Base-by-base conservation (phyloP, 2,797 vertebrate species). In the Channallabes apus region DNA sequence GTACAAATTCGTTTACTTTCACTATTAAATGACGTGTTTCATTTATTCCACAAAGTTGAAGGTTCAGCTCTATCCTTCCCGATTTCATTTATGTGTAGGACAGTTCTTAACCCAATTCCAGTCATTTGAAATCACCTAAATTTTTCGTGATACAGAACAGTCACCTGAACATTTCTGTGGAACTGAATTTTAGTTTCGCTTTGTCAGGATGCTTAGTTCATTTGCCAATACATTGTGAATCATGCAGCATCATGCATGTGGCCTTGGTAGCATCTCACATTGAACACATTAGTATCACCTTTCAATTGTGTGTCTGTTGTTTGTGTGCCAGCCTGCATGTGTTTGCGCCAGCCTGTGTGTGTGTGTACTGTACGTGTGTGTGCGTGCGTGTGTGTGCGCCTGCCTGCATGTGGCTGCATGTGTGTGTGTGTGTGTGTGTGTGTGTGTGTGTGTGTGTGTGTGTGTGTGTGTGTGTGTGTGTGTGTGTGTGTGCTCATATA, bases 361-460 rank as follows among this genome's bases (percentile, higher is more conserved):
- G 61, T n/a, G 61, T 32, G 64, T 3, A 5, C 2, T 27, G 62
- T 24, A 7, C 5, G 11, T 65, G 62, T 29, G 62, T 65, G 62
- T 65, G 62, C 27, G 62, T 62, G 61, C 9, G 61, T 59, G 2
- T 14, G 29, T 69, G 38, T 51, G 58, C 58, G 29, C 29, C 6
- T 68, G 54, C 69, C 3, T 69, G 46, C 6, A 6, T 75, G 46
- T 75, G 51, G 24, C 41, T 51, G 41, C n/a, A 35, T 73, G 69
- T 72, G 38, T 27, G 2, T 73, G n/a, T 29, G n/a, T 76, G 72
- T 8, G n/a, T 27, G n/a, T 24, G 1, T n/a, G 58, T 62, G 29
- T 38, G 61, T 68, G 46, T 41, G 14, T 76, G 72, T 79, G 24
- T 62, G n/a, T 72, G 22, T 72, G 71, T n/a, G 11, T 65, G 62